phyloP scores from a whole-genome alignment of 1,140 invertebrate genomes.

The Protaetia brevitarsis region DNA sequence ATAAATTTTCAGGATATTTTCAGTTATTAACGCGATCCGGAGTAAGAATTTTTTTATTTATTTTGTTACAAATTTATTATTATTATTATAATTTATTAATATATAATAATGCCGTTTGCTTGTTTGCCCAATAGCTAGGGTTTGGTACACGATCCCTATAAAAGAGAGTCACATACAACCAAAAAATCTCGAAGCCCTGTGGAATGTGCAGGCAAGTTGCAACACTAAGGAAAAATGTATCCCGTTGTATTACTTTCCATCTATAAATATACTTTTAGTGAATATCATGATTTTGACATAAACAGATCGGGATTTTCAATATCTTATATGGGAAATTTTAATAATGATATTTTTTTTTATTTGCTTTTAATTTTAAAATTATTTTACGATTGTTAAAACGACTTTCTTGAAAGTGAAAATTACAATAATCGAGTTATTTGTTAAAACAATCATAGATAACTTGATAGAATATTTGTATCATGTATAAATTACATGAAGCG shows the following conservation, averaged over 20 bases:
- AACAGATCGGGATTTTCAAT: no score
- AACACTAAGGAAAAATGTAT: conserved; percentile 7
- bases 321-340: conserved; percentile 4
- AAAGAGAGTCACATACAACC: conserved; percentile 31
- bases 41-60: conserved; percentile 8
- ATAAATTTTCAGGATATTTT: no score
- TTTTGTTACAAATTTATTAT: conserved; percentile 4
- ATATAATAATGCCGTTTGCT: conserved; percentile 38
- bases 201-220: conserved; percentile 45
- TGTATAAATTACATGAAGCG: no score
- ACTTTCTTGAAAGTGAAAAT: not conserved
- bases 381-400: not conserved
- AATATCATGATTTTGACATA: no score
- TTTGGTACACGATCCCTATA: conserved; percentile 45
- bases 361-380: not conserved
- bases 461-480: not conserved
- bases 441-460: not conserved
- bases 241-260: no score
- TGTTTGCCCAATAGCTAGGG: conserved; percentile 50
- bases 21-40: no score
- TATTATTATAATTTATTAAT: conserved; percentile 20
- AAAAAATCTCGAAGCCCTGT: conserved; percentile 44
- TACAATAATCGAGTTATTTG: not conserved
- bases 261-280: no score
- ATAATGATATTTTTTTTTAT: not conserved